Evolutionary conservation across 2,888 invertebrate genomes (phyloP).

Genomic region (Schizotus pectinicornis): DNA sequence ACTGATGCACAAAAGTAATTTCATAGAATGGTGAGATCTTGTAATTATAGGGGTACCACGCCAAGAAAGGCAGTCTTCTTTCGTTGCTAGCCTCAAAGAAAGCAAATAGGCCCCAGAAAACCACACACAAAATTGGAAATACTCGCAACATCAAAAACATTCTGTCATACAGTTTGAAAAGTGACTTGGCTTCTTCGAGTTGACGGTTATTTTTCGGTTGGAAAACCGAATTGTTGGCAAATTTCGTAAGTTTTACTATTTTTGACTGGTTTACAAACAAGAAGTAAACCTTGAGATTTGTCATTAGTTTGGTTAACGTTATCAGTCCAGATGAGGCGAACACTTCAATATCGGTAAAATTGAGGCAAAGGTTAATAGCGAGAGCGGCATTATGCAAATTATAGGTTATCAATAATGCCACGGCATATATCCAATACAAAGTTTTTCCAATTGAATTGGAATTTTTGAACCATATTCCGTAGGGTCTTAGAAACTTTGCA

Average conservation of each 20-base stretch:
- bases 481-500: not conserved
- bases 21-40: slow-evolving; percentile 11
- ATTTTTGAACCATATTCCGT: slow-evolving; percentile 5
- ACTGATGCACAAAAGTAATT: slow-evolving; percentile 7
- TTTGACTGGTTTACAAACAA: not conserved
- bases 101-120: too few relatives aligned
- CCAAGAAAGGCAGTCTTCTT: slow-evolving; percentile 9
- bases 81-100: not conserved
- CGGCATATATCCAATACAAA: slow-evolving; percentile 3
- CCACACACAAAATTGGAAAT: too few relatives aligned
- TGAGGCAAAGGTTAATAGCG: not conserved
- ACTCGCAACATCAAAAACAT: not conserved
- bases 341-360: slow-evolving; percentile 3
- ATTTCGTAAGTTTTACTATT: slow-evolving; percentile 2
- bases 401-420: not conserved
- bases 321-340: slow-evolving; percentile 7
- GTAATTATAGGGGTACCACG: slow-evolving; percentile 10
- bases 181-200: not conserved
- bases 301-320: slow-evolving; percentile 1
- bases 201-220: slow-evolving; percentile 11
- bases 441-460: not conserved
- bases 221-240: not conserved
- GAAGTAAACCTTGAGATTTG: slow-evolving; percentile 5
- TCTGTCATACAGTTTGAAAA: slow-evolving; percentile 4
- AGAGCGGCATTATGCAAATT: slow-evolving; percentile 7